Percentiles rank a stretch among this genome's conserved stretches.
Conservation (phyloP, 2,113 vertebrate genomes). For the Dissostichus mawsoni region DNA sequence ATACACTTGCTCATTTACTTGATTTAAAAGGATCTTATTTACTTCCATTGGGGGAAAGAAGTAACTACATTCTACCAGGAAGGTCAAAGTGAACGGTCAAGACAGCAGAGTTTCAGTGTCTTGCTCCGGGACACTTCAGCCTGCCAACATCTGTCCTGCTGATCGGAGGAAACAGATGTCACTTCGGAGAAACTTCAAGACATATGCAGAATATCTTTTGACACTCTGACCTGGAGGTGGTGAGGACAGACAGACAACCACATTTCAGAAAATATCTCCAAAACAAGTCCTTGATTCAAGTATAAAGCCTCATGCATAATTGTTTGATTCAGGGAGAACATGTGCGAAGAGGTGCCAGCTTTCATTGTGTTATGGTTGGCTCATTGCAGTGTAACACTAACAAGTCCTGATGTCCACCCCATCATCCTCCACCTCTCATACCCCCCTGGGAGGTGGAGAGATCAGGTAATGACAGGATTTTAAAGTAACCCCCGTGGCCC, state of each 20-base stretch:
- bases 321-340: conserved; percentile 22
- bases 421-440: background rate
- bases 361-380: conserved; percentile 11
- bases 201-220: conserved; percentile 13
- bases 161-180: background rate
- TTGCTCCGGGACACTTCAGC: conserved; percentile 30
- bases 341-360: conserved; percentile 23
- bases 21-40: background rate
- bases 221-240: conserved; percentile 13
- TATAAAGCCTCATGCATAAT: conserved; percentile 1
- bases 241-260: background rate
- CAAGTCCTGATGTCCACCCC: conserved; percentile 24
- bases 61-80: background rate
- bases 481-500: conserved; percentile 46
- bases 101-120: conserved; percentile 17
- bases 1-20: too few species aligned
- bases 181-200: conserved; percentile 8
- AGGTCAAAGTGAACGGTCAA: conserved; percentile 38
- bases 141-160: conserved; percentile 22
- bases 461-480: conserved; percentile 47
- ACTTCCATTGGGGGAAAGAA: background rate
- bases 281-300: conserved; percentile 10
- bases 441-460: conserved; percentile 16
- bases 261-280: background rate
- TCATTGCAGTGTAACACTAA: conserved; percentile 34